Conservation (phyloP, 2,797 vertebrate genomes). For the Podarcis lilfordi region DNA sequence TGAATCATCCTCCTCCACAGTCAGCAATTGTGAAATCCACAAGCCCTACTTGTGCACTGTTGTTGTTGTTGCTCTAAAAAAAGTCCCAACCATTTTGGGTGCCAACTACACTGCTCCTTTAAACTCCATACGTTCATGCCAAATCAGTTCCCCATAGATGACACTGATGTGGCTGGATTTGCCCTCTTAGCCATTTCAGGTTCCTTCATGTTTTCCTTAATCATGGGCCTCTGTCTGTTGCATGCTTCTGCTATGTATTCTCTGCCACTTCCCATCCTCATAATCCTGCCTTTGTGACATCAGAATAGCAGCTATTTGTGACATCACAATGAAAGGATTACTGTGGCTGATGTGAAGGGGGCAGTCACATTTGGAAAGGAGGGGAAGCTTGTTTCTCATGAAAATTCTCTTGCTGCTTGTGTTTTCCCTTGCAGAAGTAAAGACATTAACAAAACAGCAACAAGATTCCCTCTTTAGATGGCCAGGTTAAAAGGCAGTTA, state of each 20-base stretch:
- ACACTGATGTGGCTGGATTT: neutral
- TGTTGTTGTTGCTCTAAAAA: neutral
- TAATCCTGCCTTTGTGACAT: neutral
- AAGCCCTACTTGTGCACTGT: neutral
- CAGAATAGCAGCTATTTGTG: conserved; percentile 1
- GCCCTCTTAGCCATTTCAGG: neutral
- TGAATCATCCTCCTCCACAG: neutral
- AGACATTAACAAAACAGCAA: neutral
- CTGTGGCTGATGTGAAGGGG: conserved; percentile 15
- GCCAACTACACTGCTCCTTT: neutral
- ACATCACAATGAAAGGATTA: neutral
- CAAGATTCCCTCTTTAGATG: neutral
- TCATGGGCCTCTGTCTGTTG: neutral
- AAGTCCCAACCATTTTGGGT: neutral
- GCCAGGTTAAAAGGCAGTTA: neutral
- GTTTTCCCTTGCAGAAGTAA: fast-evolving
- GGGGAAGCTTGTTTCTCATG: neutral
- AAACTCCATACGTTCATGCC: neutral
- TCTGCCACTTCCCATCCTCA: neutral
- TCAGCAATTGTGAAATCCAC: neutral
- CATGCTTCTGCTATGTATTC: neutral
- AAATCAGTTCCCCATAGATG: neutral
- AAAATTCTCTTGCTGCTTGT: fast-evolving
- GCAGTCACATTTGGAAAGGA: neutral
- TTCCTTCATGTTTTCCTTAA: neutral